phyloP scores from a whole-genome alignment of 2,113 vertebrate species.

The Muscicapa adusta region DNA sequence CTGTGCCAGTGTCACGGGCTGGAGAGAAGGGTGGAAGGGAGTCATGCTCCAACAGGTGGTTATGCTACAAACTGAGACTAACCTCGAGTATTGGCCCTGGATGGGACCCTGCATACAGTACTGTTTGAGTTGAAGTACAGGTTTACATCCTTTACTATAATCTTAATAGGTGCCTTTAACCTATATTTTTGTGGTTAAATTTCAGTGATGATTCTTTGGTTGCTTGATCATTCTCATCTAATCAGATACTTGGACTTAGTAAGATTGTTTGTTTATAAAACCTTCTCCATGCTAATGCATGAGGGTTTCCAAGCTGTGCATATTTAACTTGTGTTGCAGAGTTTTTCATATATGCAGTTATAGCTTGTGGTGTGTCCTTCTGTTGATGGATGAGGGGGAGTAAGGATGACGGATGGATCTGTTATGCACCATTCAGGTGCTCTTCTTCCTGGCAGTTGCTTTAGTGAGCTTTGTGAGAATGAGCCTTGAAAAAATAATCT shows the following conservation, averaged over 20 bases:
- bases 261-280: neutral
- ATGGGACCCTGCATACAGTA: neutral
- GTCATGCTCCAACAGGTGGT: neutral
- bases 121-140: neutral
- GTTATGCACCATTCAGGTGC: neutral
- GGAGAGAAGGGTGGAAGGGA: neutral
- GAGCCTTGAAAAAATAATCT: neutral
- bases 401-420: neutral
- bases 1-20: accelerated
- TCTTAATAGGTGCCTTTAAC: neutral
- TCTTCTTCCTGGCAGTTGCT: neutral
- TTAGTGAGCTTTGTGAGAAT: neutral
- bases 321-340: neutral
- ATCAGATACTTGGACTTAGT: neutral
- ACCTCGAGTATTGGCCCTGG: neutral
- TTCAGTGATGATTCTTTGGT: neutral
- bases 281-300: neutral
- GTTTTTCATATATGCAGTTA: neutral
- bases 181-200: neutral
- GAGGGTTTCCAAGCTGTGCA: neutral
- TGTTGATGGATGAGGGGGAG: neutral
- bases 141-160: neutral
- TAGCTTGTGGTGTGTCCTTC: neutral
- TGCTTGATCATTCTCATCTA: neutral
- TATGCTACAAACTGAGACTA: neutral